Percentiles rank a stretch among this genome's conserved stretches.
Conservation (phyloP, 2,797 vertebrate species). For the Sarcoramphus papa region DNA sequence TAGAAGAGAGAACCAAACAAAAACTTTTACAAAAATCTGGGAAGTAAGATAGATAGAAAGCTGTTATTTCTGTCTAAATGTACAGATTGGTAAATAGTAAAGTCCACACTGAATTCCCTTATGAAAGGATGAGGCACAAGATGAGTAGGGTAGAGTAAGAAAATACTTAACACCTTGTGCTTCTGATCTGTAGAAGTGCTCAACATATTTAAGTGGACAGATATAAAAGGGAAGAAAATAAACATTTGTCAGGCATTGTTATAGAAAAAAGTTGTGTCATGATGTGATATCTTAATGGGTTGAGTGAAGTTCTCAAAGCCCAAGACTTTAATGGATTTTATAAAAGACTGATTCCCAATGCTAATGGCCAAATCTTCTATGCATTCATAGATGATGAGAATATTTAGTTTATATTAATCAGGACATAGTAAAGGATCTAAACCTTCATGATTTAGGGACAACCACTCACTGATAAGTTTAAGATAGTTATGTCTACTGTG, state of each 20-base stretch:
- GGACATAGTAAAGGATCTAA: not conserved
- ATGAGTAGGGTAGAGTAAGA: not conserved
- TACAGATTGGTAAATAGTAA: not conserved
- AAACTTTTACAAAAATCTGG: not conserved
- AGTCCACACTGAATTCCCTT: not conserved
- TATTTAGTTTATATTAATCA: not conserved
- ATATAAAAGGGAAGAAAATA: not conserved
- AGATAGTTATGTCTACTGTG: not conserved
- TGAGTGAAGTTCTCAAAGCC: not conserved
- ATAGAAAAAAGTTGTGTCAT: not conserved
- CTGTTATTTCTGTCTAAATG: not conserved
- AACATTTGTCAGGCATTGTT: not conserved
- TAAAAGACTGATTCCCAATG: not conserved
- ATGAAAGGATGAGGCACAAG: not conserved
- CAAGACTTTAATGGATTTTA: not conserved
- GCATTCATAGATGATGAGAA: not conserved
- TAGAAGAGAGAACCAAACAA: not conserved
- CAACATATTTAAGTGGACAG: not conserved
- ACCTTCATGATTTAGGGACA: not conserved
- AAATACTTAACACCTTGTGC: not conserved
- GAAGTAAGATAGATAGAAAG: not conserved
- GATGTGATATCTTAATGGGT: not conserved
- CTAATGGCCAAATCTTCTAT: not conserved
- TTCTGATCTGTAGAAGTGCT: not conserved
- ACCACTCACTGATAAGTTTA: not conserved